Base-by-base conservation (phyloP, 2,888 invertebrate species). In the Ligdia adustata region DNA sequence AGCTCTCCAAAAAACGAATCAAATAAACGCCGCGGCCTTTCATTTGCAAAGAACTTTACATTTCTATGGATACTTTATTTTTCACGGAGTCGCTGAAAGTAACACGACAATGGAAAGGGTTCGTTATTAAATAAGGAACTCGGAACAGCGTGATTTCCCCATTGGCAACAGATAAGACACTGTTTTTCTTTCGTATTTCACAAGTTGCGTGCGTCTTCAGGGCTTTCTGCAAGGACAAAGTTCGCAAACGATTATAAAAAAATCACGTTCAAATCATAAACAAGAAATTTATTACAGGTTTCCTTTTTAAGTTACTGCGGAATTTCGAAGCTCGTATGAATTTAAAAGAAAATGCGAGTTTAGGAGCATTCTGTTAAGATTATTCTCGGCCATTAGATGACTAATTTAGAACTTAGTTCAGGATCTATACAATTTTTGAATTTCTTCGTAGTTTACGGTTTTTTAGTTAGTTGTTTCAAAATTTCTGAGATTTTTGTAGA, bases 21-120 rank as follows among this genome's bases (percentile, higher is more conserved):
- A 43, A 50, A 52, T 47, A 50, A 47, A 50, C 26, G 34, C 13
- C 32, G 16, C 20, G 13, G 34, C 42, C 28, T 50, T 49, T 35
- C 38, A 32, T 49, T 43, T 33, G 12, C 27, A 33, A 1, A 18
- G 18, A 24, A 26, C 38, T 34, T 26, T 27, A 51, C 44, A 40
- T 43, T 41, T 45, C 5, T n/a, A 12, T 26, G 38, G 38, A 42
- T 40, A 43, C n/a, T 34, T 48, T 39, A 20, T 48, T 40, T 43
- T 44, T 45, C 15, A 33, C 33, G 20, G 24, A 42, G 38, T 55
- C 18, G 38, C 32, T 33, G 26, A 34, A 32, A 38, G 31, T 13
- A 13, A 38, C 15, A 27, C 9, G 37, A 43, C 52, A 51, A 42
- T 51, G 15, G 34, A 41, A 49, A 46, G 54, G 54, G 47, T 50